A percentile compares a stretch with the other conserved stretches of the same genome.
Conservation (phyloP, 1,140 invertebrate genomes). For the Drosophila parabipectinata region DNA sequence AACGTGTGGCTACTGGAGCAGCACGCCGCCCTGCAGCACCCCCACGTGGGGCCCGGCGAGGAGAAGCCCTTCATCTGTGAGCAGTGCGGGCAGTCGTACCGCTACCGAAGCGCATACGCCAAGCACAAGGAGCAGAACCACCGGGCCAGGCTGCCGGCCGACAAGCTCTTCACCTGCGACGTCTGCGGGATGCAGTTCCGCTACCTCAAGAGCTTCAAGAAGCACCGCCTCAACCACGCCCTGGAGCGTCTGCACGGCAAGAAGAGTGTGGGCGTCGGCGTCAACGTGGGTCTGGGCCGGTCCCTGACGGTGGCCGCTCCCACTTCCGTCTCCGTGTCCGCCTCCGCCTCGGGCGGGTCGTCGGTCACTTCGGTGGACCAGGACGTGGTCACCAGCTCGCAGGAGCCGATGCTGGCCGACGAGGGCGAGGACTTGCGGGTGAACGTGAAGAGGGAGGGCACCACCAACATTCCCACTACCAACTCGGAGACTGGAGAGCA, state of each 20-base stretch:
- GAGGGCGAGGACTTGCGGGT: slow-evolving; percentile 77
- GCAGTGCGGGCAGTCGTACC: slow-evolving; percentile 94
- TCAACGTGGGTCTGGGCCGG: slow-evolving; percentile 20
- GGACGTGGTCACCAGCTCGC: slow-evolving; percentile 90
- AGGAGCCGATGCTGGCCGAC: slow-evolving; percentile 86
- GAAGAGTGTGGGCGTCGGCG: slow-evolving; percentile 68
- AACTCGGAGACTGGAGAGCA: neutral
- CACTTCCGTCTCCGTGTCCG: neutral
- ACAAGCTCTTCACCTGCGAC: slow-evolving; percentile 95
- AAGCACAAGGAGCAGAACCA: slow-evolving; percentile 95
- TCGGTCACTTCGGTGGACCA: slow-evolving; percentile 61
- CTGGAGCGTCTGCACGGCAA: slow-evolving; percentile 91
- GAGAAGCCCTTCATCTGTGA: slow-evolving; percentile 96
- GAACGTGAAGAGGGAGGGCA: slow-evolving; percentile 72
- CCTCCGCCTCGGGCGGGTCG: slow-evolving; percentile 6
- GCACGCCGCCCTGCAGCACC: slow-evolving; percentile 91
- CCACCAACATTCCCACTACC: slow-evolving; percentile 7
- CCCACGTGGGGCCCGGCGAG: slow-evolving; percentile 86
- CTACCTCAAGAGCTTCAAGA: slow-evolving; percentile 95
- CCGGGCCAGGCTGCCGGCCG: slow-evolving; percentile 91
- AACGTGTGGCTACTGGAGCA: slow-evolving; percentile 92
- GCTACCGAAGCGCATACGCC: slow-evolving; percentile 93
- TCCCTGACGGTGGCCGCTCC: slow-evolving; percentile 21
- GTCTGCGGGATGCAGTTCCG: slow-evolving; percentile 95
- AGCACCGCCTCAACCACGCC: slow-evolving; percentile 93